Evolutionary conservation across 23 tunicate genomes (phyloP).

Genomic region (Botrylloides violaceus): DNA sequence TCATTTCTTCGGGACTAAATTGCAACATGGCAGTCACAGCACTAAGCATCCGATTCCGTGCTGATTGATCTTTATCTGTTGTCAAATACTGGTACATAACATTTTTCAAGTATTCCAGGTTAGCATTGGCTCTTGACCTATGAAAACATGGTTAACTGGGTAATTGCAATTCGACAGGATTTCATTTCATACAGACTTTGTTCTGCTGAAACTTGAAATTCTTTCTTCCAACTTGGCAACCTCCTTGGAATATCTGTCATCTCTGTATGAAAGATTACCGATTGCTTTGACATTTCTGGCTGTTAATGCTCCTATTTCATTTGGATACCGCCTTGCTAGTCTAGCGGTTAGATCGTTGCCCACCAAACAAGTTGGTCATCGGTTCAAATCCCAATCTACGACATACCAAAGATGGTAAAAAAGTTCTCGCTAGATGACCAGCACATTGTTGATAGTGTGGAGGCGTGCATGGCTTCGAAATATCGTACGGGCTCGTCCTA

Average conservation of each 20-base stretch:
- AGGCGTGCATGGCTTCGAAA: too few species aligned
- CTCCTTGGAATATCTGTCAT: constrained; percentile 63
- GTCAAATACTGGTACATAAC: constrained; percentile 69
- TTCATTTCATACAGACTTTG: constrained; percentile 25
- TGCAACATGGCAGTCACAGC: constrained; percentile 85
- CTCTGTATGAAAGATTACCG: constrained; percentile 11
- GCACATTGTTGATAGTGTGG: too few species aligned
- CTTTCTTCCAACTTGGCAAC: constrained; percentile 54
- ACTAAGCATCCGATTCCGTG: constrained; percentile 61
- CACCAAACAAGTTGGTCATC: too few species aligned
- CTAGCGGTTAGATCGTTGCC: too few species aligned
- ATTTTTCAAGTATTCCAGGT: constrained; percentile 81
- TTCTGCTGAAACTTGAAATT: constrained; percentile 34
- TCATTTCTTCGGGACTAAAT: constrained; percentile 83
- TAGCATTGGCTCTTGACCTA: constrained; percentile 84
- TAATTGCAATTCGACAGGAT: neutral
- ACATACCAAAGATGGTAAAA: too few species aligned
- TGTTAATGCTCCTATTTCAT: too few species aligned
- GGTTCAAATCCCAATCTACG: too few species aligned
- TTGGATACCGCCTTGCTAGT: too few species aligned
- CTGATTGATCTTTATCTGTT: constrained; percentile 40
- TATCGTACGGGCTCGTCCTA: too few species aligned
- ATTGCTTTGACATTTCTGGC: too few species aligned
- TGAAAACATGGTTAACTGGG: neutral
- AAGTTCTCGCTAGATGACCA: too few species aligned